Conservation (phyloP, 2,113 vertebrate species). For the Calidris pygmaea region DNA sequence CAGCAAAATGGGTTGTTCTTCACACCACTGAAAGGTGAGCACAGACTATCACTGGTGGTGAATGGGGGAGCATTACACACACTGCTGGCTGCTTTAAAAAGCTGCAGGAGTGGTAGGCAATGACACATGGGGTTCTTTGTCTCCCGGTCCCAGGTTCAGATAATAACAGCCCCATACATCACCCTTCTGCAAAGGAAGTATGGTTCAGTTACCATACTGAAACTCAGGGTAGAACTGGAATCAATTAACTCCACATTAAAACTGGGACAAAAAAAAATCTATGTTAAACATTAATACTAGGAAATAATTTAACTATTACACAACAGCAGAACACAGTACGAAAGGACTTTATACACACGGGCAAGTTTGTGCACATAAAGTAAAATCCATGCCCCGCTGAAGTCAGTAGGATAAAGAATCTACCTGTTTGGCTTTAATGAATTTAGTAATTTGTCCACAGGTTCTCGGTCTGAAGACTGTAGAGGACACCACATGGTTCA, state of each 20-base stretch:
- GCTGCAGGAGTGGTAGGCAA: neutral
- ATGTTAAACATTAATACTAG: conserved; percentile 59
- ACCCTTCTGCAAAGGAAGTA: neutral
- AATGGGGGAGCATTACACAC: neutral
- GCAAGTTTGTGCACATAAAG: neutral
- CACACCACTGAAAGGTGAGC: neutral
- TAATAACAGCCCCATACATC: neutral
- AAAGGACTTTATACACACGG: neutral
- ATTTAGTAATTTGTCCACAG: neutral
- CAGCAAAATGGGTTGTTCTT: neutral
- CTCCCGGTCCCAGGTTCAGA: neutral
- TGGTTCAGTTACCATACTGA: conserved; percentile 8
- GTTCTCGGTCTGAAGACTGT: neutral
- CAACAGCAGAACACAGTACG: neutral
- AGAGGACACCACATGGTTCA: neutral
- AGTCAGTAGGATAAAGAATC: neutral
- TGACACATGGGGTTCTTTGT: neutral
- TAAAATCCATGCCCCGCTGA: neutral
- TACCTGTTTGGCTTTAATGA: neutral
- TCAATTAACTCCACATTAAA: neutral
- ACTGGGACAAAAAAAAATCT: neutral
- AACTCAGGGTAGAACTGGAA: neutral
- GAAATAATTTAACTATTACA: conserved; percentile 46
- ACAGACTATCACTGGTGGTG: neutral
- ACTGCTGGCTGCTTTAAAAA: neutral